Evolutionary conservation across 2,888 invertebrate genomes (phyloP).

Genomic region (Xestia c-nigrum): DNA sequence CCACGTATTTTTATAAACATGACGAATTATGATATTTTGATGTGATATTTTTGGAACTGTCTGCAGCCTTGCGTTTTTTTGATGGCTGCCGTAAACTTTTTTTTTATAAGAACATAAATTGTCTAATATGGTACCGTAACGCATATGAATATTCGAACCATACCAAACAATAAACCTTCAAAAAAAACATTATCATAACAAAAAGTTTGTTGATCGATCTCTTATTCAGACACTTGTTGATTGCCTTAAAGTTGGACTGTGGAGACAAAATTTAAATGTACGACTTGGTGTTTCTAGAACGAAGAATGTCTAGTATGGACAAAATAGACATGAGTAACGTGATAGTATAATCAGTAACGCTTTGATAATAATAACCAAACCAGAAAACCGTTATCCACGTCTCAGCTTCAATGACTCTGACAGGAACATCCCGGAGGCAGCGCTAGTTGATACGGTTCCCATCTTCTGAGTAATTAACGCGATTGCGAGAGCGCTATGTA

Average conservation of each 20-base stretch:
- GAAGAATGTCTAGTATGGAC: background rate
- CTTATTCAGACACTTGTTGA: conserved; percentile 53
- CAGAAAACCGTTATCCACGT: conserved; percentile 43
- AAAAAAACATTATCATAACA: background rate
- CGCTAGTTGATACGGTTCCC: conserved; percentile 65
- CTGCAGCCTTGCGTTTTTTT: background rate
- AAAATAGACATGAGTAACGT: background rate
- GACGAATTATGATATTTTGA: conserved; percentile 14
- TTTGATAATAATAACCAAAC: conserved; percentile 11
- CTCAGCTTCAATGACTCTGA: conserved; percentile 46
- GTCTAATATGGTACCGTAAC: background rate
- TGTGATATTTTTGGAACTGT: conserved; percentile 16
- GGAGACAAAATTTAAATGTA: background rate
- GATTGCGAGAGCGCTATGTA: conserved; percentile 76
- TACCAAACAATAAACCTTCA: background rate
- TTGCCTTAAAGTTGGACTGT: conserved; percentile 6
- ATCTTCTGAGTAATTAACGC: conserved; percentile 82
- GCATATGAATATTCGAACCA: background rate
- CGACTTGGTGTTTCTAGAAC: background rate
- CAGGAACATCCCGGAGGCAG: conserved; percentile 53
- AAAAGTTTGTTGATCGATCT: conserved; percentile 5
- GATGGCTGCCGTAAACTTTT: background rate
- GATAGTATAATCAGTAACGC: conserved; percentile 2
- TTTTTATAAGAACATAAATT: background rate
- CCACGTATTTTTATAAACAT: conserved; percentile 50